phyloP scores from a whole-genome alignment of 1,140 invertebrate genomes.

The Mya arenaria region DNA sequence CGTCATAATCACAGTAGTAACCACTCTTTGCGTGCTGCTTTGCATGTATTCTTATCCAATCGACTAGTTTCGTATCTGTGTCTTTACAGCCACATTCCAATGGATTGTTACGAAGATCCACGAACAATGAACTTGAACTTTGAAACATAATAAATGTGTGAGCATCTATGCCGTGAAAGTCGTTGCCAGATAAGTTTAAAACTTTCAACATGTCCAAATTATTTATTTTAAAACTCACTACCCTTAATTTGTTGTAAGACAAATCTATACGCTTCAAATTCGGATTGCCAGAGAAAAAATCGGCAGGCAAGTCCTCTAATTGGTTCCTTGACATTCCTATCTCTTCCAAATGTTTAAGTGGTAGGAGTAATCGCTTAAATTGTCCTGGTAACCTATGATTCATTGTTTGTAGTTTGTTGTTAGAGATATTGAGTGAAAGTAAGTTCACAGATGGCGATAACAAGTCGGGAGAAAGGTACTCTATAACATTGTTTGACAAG shows the following conservation, averaged over 20 bases:
- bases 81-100: too few relatives aligned
- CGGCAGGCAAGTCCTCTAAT: background rate
- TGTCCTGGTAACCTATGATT: background rate
- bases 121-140: too few relatives aligned
- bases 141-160: background rate
- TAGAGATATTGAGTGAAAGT: background rate
- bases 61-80: too few relatives aligned
- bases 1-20: background rate
- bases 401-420: background rate
- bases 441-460: background rate
- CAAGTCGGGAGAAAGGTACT: slow-evolving; percentile 1
- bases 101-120: too few relatives aligned
- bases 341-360: background rate
- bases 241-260: background rate
- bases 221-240: background rate
- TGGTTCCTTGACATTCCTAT: background rate
- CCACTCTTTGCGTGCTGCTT: background rate
- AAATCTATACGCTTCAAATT: background rate
- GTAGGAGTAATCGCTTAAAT: background rate
- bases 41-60: too few relatives aligned
- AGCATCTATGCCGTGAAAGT: background rate
- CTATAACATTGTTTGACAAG: too few relatives aligned
- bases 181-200: background rate
- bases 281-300: background rate
- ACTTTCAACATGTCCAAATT: background rate